phyloP scores from a whole-genome alignment of 1,140 invertebrate species.

The Drosophila littoralis region DNA sequence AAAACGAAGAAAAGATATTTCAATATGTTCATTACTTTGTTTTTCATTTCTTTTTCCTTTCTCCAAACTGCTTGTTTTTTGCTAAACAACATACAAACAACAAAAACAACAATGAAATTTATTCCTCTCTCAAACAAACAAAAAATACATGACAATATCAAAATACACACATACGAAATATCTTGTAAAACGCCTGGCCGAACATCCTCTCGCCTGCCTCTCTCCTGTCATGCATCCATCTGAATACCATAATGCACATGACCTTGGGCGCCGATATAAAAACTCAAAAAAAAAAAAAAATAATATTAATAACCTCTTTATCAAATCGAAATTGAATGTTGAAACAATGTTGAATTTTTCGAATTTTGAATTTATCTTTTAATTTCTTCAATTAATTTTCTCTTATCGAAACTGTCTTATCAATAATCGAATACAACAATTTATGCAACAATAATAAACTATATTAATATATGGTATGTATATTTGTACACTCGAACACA shows the following conservation, averaged over 20 bases:
- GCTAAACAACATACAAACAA: constrained; percentile 71
- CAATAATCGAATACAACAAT: constrained; percentile 54
- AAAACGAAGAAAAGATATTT: constrained; percentile 71
- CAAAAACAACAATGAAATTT: constrained; percentile 40
- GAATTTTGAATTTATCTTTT: constrained; percentile 67
- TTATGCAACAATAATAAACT: constrained; percentile 63
- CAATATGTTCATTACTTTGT: constrained; percentile 82
- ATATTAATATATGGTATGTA: constrained; percentile 75
- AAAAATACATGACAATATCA: constrained; percentile 38
- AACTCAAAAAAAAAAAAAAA: background rate
- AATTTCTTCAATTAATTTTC: constrained; percentile 61
- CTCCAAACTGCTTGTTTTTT: constrained; percentile 82
- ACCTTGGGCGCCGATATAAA: constrained; percentile 41
- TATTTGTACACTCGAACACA: constrained; percentile 65
- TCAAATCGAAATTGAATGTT: constrained; percentile 22
- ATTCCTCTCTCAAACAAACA: constrained; percentile 16
- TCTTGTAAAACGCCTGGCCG: constrained; percentile 42
- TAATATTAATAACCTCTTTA: background rate
- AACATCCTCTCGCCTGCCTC: constrained; percentile 41
- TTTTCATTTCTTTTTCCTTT: constrained; percentile 82
- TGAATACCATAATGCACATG: constrained; percentile 44
- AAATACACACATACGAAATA: constrained; percentile 18
- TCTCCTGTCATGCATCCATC: constrained; percentile 63
- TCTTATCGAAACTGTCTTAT: constrained; percentile 12
- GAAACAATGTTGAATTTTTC: constrained; percentile 24